Base-by-base conservation (phyloP, 2,888 invertebrate species). In the Meandrusa payeni region DNA sequence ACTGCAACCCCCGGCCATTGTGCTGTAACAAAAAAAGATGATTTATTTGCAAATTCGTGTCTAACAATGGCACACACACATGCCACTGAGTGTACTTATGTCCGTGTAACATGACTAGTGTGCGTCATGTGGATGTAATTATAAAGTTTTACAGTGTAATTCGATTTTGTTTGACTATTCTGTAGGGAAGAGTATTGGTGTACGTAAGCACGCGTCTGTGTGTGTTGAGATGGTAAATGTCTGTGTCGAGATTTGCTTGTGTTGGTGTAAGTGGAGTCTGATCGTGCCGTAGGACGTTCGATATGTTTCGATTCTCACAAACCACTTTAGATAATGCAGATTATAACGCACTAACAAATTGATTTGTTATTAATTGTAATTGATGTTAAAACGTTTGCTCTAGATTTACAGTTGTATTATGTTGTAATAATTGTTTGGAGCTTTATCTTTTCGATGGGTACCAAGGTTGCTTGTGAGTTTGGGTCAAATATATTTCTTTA, bases 21-120 rank as follows among this genome's bases (percentile, higher is more conserved):
- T 77, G 72, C 81, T 82, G 75, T 51, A 73, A 78, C 73, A 63
- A 60, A 81, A 80, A 36, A 80, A 69, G 54, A 73, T 76, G 80
- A 85, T 85, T 85, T 83, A 85, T 83, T 72, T 69, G 64, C 66
- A 53, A 69, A 55, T 51, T 50, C 43, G 22, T 63, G 17, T 19
- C 28, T 27, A 38, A 54, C 57, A 64, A 58, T 59, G 56, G 62
- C 64, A 65, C 60, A 64, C 73, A 64, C 73, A 69, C 70, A 70
- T 67, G 60, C 63, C 67, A 70, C 71, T 69, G 74, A 66, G 55
- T 57, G 31, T 51, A 64, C 54, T 57, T 61, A 57, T 58, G 64
- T 52, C 52, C 50, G 55, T 38, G 52, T 26, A 46, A 31, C 48
- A 39, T 15, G 5, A 5, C n/a, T 1, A 15, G 26, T 40, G 40